phyloP scores from a whole-genome alignment of 2,113 vertebrate genomes.

The Prionailurus bengalensis region DNA sequence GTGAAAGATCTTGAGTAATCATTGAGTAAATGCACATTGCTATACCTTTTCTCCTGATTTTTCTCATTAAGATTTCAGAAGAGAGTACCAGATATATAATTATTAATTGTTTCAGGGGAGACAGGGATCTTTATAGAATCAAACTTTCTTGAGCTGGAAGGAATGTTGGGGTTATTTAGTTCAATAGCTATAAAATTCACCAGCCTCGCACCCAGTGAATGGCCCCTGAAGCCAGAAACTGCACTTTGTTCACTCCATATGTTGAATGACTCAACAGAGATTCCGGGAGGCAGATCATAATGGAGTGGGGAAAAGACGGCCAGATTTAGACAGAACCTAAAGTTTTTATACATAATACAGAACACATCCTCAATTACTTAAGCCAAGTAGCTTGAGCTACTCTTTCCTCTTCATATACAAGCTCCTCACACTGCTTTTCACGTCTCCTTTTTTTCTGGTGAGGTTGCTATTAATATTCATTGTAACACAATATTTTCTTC shows the following conservation, averaged over 20 bases:
- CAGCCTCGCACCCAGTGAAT: neutral
- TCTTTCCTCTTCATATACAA: neutral
- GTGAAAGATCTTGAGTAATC: slow-evolving; percentile 61
- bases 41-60: slow-evolving; percentile 27
- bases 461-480: neutral
- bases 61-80: slow-evolving; percentile 54
- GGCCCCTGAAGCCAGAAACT: neutral
- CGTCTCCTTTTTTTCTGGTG: neutral
- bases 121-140: neutral
- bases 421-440: neutral
- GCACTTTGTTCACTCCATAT: neutral
- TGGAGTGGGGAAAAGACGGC: neutral
- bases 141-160: slow-evolving; percentile 2
- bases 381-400: neutral
- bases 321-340: neutral
- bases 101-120: slow-evolving; percentile 3
- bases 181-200: neutral
- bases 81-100: neutral
- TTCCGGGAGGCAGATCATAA: neutral
- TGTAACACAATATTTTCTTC: slow-evolving; percentile 20
- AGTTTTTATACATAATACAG: neutral
- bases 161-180: neutral
- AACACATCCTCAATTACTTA: neutral
- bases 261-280: slow-evolving; percentile 26
- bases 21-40: neutral